Conservation (phyloP, 35 echinoderm and acorn worm species). For the Anneissia japonica region DNA sequence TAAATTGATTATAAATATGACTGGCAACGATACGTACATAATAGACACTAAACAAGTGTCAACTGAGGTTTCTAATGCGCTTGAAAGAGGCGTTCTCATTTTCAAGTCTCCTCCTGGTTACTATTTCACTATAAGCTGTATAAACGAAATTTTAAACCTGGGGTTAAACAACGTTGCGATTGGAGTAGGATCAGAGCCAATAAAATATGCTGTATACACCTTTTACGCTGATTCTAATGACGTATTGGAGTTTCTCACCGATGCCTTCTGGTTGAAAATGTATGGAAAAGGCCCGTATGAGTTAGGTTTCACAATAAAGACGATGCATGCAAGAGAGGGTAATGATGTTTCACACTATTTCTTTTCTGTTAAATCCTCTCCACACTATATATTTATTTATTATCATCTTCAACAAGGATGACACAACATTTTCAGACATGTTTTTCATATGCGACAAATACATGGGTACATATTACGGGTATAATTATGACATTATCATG, state of each 20-base stretch:
- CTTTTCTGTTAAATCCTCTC: no score
- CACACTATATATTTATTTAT: no score
- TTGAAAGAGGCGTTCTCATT: not conserved
- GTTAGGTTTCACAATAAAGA: not conserved
- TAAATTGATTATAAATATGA: not conserved
- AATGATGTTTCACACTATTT: not conserved
- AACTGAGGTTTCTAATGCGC: not conserved
- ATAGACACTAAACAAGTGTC: not conserved
- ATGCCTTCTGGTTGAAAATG: not conserved
- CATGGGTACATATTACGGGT: no score
- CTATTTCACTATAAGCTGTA: not conserved
- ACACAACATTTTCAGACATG: no score
- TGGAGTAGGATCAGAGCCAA: not conserved
- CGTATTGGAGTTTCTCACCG: not conserved
- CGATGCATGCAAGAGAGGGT: not conserved
- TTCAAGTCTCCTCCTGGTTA: not conserved
- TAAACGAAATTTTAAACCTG: not conserved
- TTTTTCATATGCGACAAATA: no score
- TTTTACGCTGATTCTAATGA: not conserved
- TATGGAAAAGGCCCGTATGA: not conserved
- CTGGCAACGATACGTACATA: not conserved
- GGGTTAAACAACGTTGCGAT: not conserved
- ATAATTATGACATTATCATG: no score
- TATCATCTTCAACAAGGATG: no score
- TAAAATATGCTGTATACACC: not conserved